Evolutionary conservation across 2,888 invertebrate genomes (phyloP).

Genomic region (Xylophagus ater): DNA sequence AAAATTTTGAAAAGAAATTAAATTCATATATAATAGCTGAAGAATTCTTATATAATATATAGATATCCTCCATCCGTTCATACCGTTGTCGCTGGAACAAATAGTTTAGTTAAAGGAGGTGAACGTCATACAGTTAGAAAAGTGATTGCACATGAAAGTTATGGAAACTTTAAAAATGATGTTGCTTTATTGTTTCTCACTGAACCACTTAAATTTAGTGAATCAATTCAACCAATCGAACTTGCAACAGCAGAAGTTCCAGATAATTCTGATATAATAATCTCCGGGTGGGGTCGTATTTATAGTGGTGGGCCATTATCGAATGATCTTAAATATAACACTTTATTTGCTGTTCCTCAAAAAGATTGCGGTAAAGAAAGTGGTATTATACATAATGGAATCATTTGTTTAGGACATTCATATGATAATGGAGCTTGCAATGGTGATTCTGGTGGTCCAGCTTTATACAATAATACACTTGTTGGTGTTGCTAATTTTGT

Average conservation of each 20-base stretch:
- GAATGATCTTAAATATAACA: constrained; percentile 24
- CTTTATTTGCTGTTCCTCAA: constrained; percentile 21
- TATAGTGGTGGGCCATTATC: constrained; percentile 22
- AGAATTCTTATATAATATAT: constrained; percentile 23
- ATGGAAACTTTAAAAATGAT: constrained; percentile 24
- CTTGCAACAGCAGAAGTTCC: constrained; percentile 23
- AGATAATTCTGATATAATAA: constrained; percentile 20
- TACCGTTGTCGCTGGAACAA: constrained; percentile 29
- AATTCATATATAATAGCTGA: constrained; percentile 17
- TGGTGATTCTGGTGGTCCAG: constrained; percentile 35
- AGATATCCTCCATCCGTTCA: constrained; percentile 28
- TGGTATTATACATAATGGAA: constrained; percentile 21
- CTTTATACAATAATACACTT: constrained; percentile 23
- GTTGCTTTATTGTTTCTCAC: constrained; percentile 28
- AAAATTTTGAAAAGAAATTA: constrained; percentile 10
- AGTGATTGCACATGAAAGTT: constrained; percentile 26
- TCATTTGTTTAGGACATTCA: constrained; percentile 27
- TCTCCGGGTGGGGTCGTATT: constrained; percentile 31
- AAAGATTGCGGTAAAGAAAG: constrained; percentile 19
- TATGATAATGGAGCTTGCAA: constrained; percentile 27
- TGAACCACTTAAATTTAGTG: constrained; percentile 22
- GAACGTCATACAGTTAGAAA: constrained; percentile 23
- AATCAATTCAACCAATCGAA: constrained; percentile 21
- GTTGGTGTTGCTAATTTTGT: constrained; percentile 32
- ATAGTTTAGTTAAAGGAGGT: constrained; percentile 27